Percentiles rank a stretch among this genome's conserved stretches.
These are phyloP conservation scores for Lophotis ruficrista DNA, from an alignment of 2,113 vertebrate species.

Conservation along the genomic window DNA sequence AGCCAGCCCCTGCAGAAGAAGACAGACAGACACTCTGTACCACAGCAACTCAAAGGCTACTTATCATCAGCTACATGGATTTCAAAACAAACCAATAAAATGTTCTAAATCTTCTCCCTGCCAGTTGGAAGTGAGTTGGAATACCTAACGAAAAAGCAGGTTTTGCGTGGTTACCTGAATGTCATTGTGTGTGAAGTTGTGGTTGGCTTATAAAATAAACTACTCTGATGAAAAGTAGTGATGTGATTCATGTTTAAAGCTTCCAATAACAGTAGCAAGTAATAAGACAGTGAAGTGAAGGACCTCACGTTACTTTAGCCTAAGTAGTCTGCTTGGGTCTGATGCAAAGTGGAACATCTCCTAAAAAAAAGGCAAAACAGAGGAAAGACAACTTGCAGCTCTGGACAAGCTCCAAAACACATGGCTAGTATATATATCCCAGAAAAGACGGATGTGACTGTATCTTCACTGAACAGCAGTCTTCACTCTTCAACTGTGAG, in stretches of 20 bases:
- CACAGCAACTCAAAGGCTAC: background rate
- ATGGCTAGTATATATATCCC: too few species aligned
- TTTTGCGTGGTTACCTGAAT: background rate
- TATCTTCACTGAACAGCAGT: background rate
- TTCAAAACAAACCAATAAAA: background rate
- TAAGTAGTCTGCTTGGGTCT: background rate
- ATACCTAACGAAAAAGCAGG: background rate
- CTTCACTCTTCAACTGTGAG: background rate
- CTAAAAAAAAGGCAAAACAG: background rate
- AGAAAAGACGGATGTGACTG: background rate
- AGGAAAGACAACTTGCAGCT: background rate
- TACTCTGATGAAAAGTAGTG: background rate
- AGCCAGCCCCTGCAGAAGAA: background rate
- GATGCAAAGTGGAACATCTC: background rate
- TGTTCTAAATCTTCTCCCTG: background rate
- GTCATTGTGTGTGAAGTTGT: background rate
- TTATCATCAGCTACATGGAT: background rate
- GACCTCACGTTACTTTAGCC: background rate
- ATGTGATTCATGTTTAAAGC: background rate
- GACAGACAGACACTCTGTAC: background rate
- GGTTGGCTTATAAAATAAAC: background rate
- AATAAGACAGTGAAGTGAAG: background rate
- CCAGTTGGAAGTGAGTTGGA: background rate
- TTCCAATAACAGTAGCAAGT: background rate
- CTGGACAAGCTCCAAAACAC: background rate